Conservation (phyloP, 2,797 vertebrate genomes). For the Semotilus atromaculatus region DNA sequence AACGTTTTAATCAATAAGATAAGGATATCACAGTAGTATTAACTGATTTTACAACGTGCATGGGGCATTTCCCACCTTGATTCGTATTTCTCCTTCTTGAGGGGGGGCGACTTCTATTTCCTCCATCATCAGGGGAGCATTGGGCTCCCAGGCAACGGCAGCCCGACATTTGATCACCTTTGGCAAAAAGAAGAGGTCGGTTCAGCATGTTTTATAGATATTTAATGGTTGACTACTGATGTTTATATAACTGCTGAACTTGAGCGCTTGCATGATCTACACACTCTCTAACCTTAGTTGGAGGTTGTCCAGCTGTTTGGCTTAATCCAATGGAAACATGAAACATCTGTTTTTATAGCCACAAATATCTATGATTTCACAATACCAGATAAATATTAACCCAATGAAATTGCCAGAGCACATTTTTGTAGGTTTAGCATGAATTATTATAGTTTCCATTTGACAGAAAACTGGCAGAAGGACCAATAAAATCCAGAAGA, state of each 20-base stretch:
- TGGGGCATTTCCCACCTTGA: constrained; percentile 81
- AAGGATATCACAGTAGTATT: background rate
- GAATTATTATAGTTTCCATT: background rate
- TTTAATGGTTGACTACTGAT: constrained; percentile 19
- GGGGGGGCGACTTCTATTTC: constrained; percentile 90
- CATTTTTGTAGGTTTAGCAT: background rate
- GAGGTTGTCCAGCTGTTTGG: constrained; percentile 38
- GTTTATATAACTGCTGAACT: constrained; percentile 12
- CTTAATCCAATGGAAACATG: constrained; percentile 36
- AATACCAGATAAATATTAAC: constrained; percentile 44
- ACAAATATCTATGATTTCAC: constrained; percentile 19
- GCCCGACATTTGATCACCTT: constrained; percentile 93
- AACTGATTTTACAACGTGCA: background rate
- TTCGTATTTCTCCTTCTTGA: constrained; percentile 84
- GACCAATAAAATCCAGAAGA: background rate
- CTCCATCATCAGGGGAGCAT: constrained; percentile 86
- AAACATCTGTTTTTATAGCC: constrained; percentile 44
- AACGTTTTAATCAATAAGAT: background rate
- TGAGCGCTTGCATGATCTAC: background rate
- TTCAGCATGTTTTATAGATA: background rate
- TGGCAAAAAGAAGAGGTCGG: constrained; percentile 38
- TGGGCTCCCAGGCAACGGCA: constrained; percentile 85
- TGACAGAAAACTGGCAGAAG: background rate
- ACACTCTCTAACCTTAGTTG: constrained; percentile 2
- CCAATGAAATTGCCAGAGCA: background rate